Conservation (phyloP, 2,888 invertebrate species). For the Synergus gifuensis region DNA sequence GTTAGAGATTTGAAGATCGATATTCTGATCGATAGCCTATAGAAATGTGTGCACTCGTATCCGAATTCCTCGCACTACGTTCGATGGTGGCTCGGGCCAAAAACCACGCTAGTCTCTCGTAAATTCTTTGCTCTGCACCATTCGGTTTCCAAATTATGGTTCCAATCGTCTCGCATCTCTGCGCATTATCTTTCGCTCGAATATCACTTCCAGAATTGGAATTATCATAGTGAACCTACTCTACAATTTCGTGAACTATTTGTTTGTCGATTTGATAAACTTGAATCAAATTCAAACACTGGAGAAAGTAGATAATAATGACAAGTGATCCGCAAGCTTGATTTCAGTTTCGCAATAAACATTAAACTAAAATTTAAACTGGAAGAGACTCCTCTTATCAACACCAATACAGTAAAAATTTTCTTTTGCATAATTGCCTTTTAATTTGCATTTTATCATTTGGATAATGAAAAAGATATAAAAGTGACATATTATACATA, state of each 20-base stretch:
- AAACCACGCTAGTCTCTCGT: slow-evolving; percentile 28
- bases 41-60: slow-evolving; percentile 54
- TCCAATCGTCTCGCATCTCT: slow-evolving; percentile 32
- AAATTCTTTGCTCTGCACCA: slow-evolving; percentile 36
- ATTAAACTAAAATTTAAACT: neutral
- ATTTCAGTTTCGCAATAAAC: neutral
- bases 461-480: no score
- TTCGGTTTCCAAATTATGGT: slow-evolving; percentile 39
- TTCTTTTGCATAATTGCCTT: no score
- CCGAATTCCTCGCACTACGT: slow-evolving; percentile 53
- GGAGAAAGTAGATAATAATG: slow-evolving; percentile 14
- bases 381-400: no score
- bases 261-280: slow-evolving; percentile 24
- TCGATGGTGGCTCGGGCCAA: slow-evolving; percentile 43
- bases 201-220: slow-evolving; percentile 34
- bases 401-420: no score
- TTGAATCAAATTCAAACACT: slow-evolving; percentile 37
- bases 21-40: slow-evolving; percentile 67
- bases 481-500: neutral
- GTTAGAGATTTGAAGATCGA: slow-evolving; percentile 54
- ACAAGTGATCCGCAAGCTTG: neutral
- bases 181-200: slow-evolving; percentile 28
- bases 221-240: neutral
- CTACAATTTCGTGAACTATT: slow-evolving; percentile 3
- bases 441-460: no score